Conservation (phyloP, 1,140 invertebrate species). For the Zaprionus camerounensis region DNA sequence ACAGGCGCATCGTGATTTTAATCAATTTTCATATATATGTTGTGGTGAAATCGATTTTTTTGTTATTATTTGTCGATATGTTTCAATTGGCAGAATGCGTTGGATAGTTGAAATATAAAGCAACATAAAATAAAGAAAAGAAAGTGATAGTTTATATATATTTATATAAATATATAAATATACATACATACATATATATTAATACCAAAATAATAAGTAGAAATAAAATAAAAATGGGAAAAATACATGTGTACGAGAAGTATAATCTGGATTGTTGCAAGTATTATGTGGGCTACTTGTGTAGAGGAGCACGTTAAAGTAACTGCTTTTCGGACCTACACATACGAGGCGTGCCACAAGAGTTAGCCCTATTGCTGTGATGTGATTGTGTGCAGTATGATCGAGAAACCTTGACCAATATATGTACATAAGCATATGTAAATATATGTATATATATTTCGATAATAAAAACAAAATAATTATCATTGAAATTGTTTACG, state of each 20-base stretch:
- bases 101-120: conserved; percentile 78
- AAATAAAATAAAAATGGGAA: conserved; percentile 46
- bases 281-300: conserved; percentile 29
- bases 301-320: conserved; percentile 26
- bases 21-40: conserved; percentile 41
- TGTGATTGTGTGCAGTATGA: conserved; percentile 31
- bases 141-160: conserved; percentile 79
- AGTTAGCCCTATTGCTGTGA: conserved; percentile 57
- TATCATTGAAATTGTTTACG: not conserved
- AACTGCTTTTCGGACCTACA: conserved; percentile 38
- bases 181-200: conserved; percentile 32
- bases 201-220: conserved; percentile 46
- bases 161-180: conserved; percentile 40
- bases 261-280: conserved; percentile 1
- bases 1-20: conserved; percentile 69
- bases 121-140: conserved; percentile 82
- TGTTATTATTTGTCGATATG: conserved; percentile 49
- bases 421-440: conserved; percentile 7
- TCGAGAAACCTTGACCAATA: conserved; percentile 38
- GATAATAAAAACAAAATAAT: conserved; percentile 12
- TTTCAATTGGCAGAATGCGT: conserved; percentile 72
- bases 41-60: conserved; percentile 52
- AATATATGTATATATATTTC: not conserved
- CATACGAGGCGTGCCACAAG: conserved; percentile 61
- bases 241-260: conserved; percentile 19